Conservation (phyloP, 2,797 vertebrate species). For the Setipinna tenuifilis region DNA sequence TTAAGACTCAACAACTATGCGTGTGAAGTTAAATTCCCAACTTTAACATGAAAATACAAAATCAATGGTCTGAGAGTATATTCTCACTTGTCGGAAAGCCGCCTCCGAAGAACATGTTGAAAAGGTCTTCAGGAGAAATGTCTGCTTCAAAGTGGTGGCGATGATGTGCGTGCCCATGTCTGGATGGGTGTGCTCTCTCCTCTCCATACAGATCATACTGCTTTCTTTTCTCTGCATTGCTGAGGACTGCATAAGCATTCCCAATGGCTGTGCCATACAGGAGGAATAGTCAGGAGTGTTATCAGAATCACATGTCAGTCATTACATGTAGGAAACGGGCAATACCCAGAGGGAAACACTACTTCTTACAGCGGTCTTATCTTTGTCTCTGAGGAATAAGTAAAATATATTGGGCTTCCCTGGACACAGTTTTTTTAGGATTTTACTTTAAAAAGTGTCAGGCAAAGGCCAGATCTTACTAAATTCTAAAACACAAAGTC, state of each 20-base stretch:
- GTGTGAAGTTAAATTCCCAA: not conserved
- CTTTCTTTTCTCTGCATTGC: constrained; percentile 91
- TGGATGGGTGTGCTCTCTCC: constrained; percentile 80
- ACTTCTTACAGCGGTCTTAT: too few species aligned
- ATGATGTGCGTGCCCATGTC: constrained; percentile 84
- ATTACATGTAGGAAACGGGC: too few species aligned
- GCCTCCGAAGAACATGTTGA: constrained; percentile 99
- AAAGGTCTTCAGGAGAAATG: constrained; percentile 97
- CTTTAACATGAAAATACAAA: not conserved
- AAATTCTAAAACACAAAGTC: too few species aligned
- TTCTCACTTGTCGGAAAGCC: constrained; percentile 94
- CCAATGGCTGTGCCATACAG: constrained; percentile 84
- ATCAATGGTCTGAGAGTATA: not conserved
- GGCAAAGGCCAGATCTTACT: too few species aligned
- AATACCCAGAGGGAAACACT: too few species aligned
- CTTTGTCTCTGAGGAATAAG: too few species aligned
- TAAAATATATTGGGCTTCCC: too few species aligned
- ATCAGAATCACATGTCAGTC: not conserved
- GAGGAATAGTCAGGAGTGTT: not conserved
- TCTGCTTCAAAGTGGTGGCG: constrained; percentile 87
- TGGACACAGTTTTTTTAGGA: too few species aligned
- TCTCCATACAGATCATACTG: constrained; percentile 97
- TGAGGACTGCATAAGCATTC: constrained; percentile 91
- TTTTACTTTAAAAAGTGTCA: too few species aligned
- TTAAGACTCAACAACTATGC: not conserved